phyloP scores from a whole-genome alignment of 2,113 vertebrate genomes.

The Aspidoscelis tigris region DNA sequence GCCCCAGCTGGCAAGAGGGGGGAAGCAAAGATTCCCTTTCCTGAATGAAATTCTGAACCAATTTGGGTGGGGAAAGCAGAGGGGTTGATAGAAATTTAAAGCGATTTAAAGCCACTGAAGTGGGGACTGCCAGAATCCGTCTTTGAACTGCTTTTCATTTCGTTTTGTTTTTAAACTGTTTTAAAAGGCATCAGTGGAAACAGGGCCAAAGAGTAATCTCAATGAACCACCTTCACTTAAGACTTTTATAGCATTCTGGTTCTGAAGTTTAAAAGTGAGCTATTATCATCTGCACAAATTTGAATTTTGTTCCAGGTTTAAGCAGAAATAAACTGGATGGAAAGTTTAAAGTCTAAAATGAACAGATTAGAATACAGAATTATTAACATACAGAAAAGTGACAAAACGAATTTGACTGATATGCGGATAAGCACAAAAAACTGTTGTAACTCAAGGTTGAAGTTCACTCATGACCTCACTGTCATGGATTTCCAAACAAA shows the following conservation, averaged over 20 bases:
- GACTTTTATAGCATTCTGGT: neutral
- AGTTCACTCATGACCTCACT: neutral
- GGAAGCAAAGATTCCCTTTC: too few relatives aligned
- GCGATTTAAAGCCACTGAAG: too few relatives aligned
- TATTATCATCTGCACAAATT: neutral
- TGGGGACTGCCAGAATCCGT: too few relatives aligned
- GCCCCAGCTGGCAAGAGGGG: too few relatives aligned
- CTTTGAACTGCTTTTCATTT: too few relatives aligned
- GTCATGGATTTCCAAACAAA: neutral
- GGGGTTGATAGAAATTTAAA: too few relatives aligned
- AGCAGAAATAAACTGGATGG: neutral
- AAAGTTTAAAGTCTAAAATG: neutral
- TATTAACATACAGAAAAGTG: slow-evolving; percentile 6
- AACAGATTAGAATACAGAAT: neutral
- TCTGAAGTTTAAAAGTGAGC: neutral
- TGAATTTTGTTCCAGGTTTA: neutral
- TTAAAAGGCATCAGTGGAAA: too few relatives aligned
- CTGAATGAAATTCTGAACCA: too few relatives aligned
- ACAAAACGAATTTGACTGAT: slow-evolving; percentile 13
- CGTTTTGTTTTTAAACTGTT: too few relatives aligned
- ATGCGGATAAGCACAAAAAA: neutral
- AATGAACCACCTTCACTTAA: neutral
- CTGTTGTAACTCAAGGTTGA: neutral
- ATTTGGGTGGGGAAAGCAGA: too few relatives aligned
- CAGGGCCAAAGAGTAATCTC: neutral